Base-by-base conservation (phyloP, 2,797 vertebrate species). In the Pterois miles region DNA sequence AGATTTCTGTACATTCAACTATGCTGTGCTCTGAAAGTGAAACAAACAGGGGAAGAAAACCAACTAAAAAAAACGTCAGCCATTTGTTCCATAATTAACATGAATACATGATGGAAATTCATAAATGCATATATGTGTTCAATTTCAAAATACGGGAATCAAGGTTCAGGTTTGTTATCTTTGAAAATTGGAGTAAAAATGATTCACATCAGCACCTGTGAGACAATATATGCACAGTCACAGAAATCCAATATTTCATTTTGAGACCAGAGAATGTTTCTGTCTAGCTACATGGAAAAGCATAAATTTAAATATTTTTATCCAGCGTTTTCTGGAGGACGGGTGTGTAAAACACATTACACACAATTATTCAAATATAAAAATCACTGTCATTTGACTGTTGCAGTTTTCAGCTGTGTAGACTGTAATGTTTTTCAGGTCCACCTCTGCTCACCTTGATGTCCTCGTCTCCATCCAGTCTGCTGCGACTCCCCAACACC, bases 41-140 rank as follows among this genome's bases (percentile, higher is more conserved):
- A 53, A 40, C 27, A 34, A 63, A 50, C 16, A n/a, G n/a, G n/a
- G n/a, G n/a, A 69, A 8, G 54, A 71, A 34, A 38, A 60, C n/a
- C n/a, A n/a, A n/a, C n/a, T n/a, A 43, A 43, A 33, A 2, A 85
- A 91, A 89, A 91, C 90, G 16, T 93, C 82, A 84, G 63, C 59
- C n/a, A 46, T 77, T 86, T 82, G 59, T 81, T 83, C 46, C 74
- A 64, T 70, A 38, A 66, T 80, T 58, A 59, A 83, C 64, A 72
- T 38, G 29, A 81, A 81, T 89, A 93, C 91, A 93, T 86, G 82
- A 90, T 72, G 62, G 38, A 70, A 82, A 69, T 71, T 84, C 5
- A 33, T 69, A 78, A 85, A 91, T 94, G 91, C 88, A 91, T 90
- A 91, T 83, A 90, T 40, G 16, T 78, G 33, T 72, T 82, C 74